Base-by-base conservation (phyloP, 2,888 invertebrate species). In the Cephalotes varians region DNA sequence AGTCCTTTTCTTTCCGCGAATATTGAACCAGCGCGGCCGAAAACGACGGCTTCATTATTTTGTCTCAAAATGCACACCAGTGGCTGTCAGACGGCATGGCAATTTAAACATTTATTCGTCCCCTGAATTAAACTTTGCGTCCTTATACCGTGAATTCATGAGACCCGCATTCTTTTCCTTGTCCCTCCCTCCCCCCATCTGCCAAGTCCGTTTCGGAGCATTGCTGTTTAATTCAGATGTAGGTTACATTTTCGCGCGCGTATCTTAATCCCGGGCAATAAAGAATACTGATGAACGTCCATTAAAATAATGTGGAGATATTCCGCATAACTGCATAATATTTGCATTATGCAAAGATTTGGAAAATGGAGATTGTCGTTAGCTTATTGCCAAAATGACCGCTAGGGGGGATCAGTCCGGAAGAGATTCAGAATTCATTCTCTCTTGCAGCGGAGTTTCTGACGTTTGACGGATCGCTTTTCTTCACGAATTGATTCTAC, bases 81-180 rank as follows among this genome's bases (percentile, higher is more conserved):
- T 18, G 21, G 9, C 9, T 6, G 25, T 37, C 34, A 18, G 34
- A 25, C 21, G 25, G 21, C 15, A 12, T 18, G 21, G 31, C 47
- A 51, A 76, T 69, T 76, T 31, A 71, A 51, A 77, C 51, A 54
- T 77, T 77, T 54, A 77, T 71, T 71, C 54, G 74, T 28, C 28
- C 5, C n/a, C 10, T 12, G 6, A 67, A 54, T 67, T 77, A 77
- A 76, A 76, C 37, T 69, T 65, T 15, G 18, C 25, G 15, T 25
- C 9, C 49, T 65, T 37, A 28, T 40, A 56, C 25, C 18, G 21
- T 2, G 34, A 74, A 34, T 34, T 74, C 37, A 49, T 37, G 12
- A 47, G 21, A 49, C 7, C 34, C 25, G 34, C 7, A 65, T 49
- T 28, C 71, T 69, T 67, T 51, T 56, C 49, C 51, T 67, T 37